Percentiles rank a stretch among this genome's conserved stretches.
Conservation (phyloP, 2,888 invertebrate species). For the Melikaiella ostensackeni region DNA sequence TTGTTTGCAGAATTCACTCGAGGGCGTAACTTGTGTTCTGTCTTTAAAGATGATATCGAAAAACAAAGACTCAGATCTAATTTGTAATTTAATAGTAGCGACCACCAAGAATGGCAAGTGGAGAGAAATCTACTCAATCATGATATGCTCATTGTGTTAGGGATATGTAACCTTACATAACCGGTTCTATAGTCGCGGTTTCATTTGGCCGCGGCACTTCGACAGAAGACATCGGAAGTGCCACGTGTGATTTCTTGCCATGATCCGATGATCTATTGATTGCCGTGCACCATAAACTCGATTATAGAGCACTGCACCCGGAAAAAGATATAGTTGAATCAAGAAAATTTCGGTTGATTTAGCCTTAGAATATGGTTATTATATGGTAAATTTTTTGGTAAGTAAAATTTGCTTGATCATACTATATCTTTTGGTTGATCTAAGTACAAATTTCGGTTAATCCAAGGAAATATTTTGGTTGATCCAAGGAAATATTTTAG, state of each 20-base stretch:
- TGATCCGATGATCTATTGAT: constrained; percentile 28
- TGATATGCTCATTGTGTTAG: background rate
- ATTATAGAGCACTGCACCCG: constrained; percentile 30
- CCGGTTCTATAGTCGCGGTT: constrained; percentile 4
- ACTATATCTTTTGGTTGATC: no score
- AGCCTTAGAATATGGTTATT: no score
- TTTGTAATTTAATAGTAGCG: background rate
- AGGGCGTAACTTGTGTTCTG: background rate
- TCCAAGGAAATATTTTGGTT: no score
- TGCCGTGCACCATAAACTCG: background rate
- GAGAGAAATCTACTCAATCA: background rate
- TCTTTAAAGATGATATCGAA: background rate
- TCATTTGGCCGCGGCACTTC: background rate
- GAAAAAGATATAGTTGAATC: no score
- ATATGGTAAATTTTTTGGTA: no score
- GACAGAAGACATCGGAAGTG: constrained; percentile 27
- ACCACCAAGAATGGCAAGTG: background rate
- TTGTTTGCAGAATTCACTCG: background rate
- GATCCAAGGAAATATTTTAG: no score
- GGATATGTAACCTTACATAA: constrained; percentile 1
- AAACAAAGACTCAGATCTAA: background rate
- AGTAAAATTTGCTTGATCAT: no score
- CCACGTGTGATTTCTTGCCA: constrained; percentile 27
- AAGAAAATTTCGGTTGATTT: no score
- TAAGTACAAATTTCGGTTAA: no score